Evolutionary conservation across 2,797 vertebrate genomes (phyloP), one percentile per base, ranked within the genome.

Genomic region (Phrynocephalus vlangalii): DNA sequence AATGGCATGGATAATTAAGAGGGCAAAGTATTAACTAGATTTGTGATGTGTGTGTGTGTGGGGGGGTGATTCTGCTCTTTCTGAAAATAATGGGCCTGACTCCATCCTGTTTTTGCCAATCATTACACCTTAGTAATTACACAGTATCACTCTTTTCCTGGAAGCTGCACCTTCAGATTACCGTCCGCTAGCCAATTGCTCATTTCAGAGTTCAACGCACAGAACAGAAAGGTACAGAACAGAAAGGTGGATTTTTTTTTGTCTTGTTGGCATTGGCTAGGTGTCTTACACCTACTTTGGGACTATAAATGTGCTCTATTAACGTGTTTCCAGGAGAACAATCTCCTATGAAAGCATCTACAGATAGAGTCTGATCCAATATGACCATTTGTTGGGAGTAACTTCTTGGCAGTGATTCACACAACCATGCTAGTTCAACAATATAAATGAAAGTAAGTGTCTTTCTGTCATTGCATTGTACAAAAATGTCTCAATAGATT

Each of bases 161-260:
- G 89, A 95, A 95, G 67, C 79, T 83, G 88, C 33, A n/a, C 87
- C 91, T 93, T 83, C 87, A 93, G 90, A 95, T 93, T 91, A 87
- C 60, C 84, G 82, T 91, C 91, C 91, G 80, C 85, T 79, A 85
- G 91, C 88, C 86, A 90, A 88, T 86, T 79, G 86, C 92, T 70
- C 86, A 91, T 70, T 38, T 66, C 86, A 44, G 72, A 76, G 83
- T 83, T 91, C 87, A 52, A 93, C 92, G 86, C 68, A 85, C 79
- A 24, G n/a, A n/a, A n/a, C n/a, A n/a, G n/a, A n/a, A n/a, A n/a
- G 68, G 8, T 60, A 76, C 3, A 26, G 82, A 73, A 75, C 15
- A 68, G 2, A 18, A 30, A n/a, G n/a, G 38, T 44, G 3, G 38
- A 33, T 2, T 44, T 44, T 9, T 30, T 67, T 68, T 67, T 78